These are phyloP conservation scores for Austrofundulus limnaeus DNA, from an alignment of 2,113 vertebrate species.

Conservation along the genomic window DNA sequence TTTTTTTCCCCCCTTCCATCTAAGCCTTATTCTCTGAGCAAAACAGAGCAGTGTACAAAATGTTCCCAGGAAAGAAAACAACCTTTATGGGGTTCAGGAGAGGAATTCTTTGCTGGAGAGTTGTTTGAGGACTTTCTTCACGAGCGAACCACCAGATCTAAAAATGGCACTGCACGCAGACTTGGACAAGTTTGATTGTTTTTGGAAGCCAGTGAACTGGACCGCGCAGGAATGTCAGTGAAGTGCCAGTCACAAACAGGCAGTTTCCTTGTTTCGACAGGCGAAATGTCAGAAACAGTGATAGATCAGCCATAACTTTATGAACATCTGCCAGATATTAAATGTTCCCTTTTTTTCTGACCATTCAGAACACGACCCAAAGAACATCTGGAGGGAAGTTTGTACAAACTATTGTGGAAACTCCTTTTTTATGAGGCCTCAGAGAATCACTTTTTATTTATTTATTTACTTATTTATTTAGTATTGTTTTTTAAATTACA, in stretches of 20 bases:
- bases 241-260: neutral
- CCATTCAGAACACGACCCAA: neutral
- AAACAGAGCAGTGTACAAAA: constrained; percentile 45
- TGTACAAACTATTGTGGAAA: constrained; percentile 48
- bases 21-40: constrained; percentile 18
- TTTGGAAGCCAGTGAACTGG: constrained; percentile 13
- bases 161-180: constrained; percentile 14
- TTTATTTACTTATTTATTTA: too few relatives aligned
- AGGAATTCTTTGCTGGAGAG: constrained; percentile 55
- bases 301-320: neutral
- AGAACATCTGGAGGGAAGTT: constrained; percentile 16
- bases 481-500: too few relatives aligned
- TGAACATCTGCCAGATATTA: neutral
- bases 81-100: constrained; percentile 42
- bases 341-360: neutral
- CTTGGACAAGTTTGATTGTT: constrained; percentile 34
- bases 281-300: neutral
- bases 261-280: neutral
- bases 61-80: constrained; percentile 52
- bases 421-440: constrained; percentile 23
- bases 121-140: constrained; percentile 29
- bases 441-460: neutral
- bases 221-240: constrained; percentile 4
- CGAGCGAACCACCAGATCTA: constrained; percentile 30
- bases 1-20: neutral